These are phyloP conservation scores for Rutilus rutilus DNA, from an alignment of 2,113 vertebrate genomes.

Conservation along the genomic window DNA sequence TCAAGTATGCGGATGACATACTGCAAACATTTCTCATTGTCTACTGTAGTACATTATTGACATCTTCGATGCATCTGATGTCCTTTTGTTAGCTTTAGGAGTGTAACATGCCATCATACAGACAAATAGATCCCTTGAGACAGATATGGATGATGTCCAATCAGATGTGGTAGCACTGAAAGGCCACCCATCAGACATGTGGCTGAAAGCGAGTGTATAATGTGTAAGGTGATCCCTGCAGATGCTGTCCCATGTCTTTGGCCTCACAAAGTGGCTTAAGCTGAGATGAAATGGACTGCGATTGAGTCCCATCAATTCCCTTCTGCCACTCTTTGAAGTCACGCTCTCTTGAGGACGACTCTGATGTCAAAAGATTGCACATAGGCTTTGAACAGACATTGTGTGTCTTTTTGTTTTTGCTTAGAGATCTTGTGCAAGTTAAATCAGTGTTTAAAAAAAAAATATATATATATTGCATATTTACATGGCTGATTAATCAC, in stretches of 20 bases:
- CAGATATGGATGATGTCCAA: constrained; percentile 63
- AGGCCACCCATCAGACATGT: constrained; percentile 58
- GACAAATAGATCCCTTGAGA: constrained; percentile 45
- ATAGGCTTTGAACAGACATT: constrained; percentile 65
- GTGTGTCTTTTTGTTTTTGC: constrained; percentile 1
- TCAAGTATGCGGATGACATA: not conserved
- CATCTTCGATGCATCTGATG: not conserved
- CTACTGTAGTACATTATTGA: not conserved
- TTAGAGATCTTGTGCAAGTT: constrained; percentile 17
- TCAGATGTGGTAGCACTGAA: constrained; percentile 63
- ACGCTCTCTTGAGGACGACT: constrained; percentile 66
- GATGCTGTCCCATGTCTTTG: constrained; percentile 59
- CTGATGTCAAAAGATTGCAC: constrained; percentile 75
- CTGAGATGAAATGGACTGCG: constrained; percentile 66
- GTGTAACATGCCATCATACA: constrained; percentile 25
- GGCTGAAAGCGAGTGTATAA: constrained; percentile 58
- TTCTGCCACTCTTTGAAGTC: constrained; percentile 73
- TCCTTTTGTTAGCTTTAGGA: constrained; percentile 25
- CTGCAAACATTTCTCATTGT: not conserved
- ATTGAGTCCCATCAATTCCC: constrained; percentile 67
- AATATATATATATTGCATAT: not conserved
- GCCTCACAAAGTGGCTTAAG: constrained; percentile 63
- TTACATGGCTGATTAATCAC: not conserved
- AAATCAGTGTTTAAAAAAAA: too few species aligned
- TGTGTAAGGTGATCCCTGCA: constrained; percentile 72